phyloP scores from a whole-genome alignment of 2,797 vertebrate genomes.

The Sphaeramia orbicularis region DNA sequence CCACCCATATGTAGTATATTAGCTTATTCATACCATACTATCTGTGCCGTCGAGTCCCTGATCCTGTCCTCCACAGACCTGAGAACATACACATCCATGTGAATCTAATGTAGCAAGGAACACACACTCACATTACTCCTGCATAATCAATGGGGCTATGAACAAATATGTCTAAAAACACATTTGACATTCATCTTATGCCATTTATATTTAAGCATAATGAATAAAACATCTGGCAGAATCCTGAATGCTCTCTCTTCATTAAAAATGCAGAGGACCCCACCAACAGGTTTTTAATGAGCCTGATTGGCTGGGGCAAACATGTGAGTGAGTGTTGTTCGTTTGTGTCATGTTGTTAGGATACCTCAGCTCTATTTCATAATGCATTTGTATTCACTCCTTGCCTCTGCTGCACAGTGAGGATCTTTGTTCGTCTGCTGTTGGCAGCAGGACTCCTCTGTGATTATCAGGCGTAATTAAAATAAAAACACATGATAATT shows the following conservation, averaged over 20 bases:
- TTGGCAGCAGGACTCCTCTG: constrained; percentile 17
- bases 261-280: constrained; percentile 71
- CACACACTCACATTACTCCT: constrained; percentile 13
- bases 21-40: constrained; percentile 1
- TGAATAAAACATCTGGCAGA: constrained; percentile 82
- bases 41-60: constrained; percentile 6
- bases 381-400: constrained; percentile 42
- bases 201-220: constrained; percentile 77
- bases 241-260: constrained; percentile 67
- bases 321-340: constrained; percentile 31
- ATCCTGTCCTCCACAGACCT: constrained; percentile 6
- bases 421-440: constrained; percentile 19
- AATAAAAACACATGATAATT: constrained; percentile 40
- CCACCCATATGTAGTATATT: constrained; percentile 4
- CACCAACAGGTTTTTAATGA: constrained; percentile 77
- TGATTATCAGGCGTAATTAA: constrained; percentile 46
- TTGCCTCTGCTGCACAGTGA: constrained; percentile 12
- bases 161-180: constrained; percentile 67
- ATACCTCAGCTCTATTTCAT: constrained; percentile 33
- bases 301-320: constrained; percentile 62
- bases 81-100: constrained; percentile 18
- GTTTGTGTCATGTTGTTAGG: constrained; percentile 42
- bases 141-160: constrained; percentile 47
- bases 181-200: constrained; percentile 68
- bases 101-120: constrained; percentile 20